Conservation (phyloP, 2,888 invertebrate species). For the Temnothorax ravouxi region DNA sequence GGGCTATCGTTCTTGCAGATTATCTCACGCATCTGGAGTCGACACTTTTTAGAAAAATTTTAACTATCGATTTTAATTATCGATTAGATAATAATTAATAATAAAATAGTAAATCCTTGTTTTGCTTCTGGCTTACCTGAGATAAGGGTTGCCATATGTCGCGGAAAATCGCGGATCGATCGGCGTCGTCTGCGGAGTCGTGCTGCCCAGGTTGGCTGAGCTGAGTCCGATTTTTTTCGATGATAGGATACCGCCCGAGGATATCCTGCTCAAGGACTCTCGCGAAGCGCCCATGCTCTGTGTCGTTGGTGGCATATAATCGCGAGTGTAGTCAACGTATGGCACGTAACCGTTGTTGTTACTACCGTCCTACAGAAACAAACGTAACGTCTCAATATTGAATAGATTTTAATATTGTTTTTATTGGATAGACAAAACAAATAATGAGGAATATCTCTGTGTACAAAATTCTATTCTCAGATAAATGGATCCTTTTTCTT, state of each 20-base stretch:
- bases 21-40: not conserved
- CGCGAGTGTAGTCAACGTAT: conserved; percentile 95
- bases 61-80: not conserved
- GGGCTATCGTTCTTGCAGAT: not conserved
- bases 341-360: conserved; percentile 95
- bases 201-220: conserved; percentile 83
- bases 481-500: not conserved
- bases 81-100: not conserved
- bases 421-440: not conserved
- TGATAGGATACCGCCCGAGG: conserved; percentile 83
- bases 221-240: conserved; percentile 85
- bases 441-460: not conserved
- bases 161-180: conserved; percentile 96
- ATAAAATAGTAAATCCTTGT: not conserved
- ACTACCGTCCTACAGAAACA: conserved; percentile 90
- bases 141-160: conserved; percentile 95
- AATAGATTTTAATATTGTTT: not conserved
- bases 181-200: conserved; percentile 83
- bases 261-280: conserved; percentile 85
- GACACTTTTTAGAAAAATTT: not conserved
- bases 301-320: conserved; percentile 94
- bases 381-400: not conserved
- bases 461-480: not conserved
- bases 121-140: conserved; percentile 88
- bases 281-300: conserved; percentile 85